Conservation (phyloP, 2,797 vertebrate genomes). For the Tokudaia muenninki region DNA sequence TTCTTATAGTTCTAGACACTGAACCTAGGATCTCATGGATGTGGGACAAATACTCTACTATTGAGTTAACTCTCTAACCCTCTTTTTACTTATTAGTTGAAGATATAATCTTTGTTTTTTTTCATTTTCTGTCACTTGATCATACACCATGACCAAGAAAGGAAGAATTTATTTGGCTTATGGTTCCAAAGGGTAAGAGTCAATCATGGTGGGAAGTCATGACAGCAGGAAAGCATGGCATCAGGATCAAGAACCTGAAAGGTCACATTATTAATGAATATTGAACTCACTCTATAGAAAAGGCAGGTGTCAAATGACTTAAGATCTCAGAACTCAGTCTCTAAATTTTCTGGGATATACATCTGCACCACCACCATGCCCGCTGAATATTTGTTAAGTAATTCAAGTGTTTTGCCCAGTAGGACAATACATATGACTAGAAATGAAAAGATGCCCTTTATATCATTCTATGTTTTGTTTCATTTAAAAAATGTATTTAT, state of each 20-base stretch:
- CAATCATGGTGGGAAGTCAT: neutral
- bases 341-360: neutral
- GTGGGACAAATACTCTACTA: no score
- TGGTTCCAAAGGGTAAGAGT: neutral
- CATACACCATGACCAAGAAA: neutral
- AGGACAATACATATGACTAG: neutral
- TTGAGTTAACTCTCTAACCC: neutral
- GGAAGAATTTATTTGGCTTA: neutral
- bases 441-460: neutral
- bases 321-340: neutral
- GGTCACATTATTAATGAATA: neutral
- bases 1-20: neutral
- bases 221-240: neutral
- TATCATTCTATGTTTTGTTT: conserved; percentile 26
- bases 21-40: no score
- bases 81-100: no score
- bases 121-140: no score
- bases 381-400: conserved; percentile 34
- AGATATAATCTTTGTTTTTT: no score
- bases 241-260: neutral
- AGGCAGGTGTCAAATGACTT: neutral
- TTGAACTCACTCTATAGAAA: neutral
- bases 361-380: neutral
- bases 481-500: conserved; percentile 45
- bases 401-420: neutral